Evolutionary conservation across 2,888 invertebrate species (phyloP).

Genomic region (Schizotus pectinicornis): DNA sequence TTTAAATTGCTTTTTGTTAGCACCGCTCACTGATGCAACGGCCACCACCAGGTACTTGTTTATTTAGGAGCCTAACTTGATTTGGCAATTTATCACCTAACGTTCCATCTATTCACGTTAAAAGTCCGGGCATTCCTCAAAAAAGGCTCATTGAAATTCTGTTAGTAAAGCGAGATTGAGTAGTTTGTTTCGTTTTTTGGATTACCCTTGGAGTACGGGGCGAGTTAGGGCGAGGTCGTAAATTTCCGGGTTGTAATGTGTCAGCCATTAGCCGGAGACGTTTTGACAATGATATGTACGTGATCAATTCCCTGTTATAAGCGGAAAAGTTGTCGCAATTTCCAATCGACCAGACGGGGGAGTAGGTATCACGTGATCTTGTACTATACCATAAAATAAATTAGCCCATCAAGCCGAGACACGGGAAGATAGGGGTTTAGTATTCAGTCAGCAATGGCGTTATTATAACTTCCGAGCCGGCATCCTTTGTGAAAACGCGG

Average conservation of each 20-base stretch:
- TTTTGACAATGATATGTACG: constrained; percentile 19
- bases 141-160: too few species aligned
- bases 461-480: constrained; percentile 16
- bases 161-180: too few species aligned
- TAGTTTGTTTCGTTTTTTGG: too few species aligned
- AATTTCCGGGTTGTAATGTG: constrained; percentile 15
- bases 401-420: constrained; percentile 12
- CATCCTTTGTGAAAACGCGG: constrained; percentile 19
- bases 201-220: too few species aligned
- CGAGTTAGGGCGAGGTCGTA: background rate
- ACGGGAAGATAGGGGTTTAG: constrained; percentile 12
- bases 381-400: constrained; percentile 7
- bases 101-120: too few species aligned
- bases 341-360: constrained; percentile 1
- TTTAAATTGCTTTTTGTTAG: too few species aligned
- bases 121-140: too few species aligned
- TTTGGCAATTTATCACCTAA: too few species aligned
- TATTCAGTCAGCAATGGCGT: constrained; percentile 16
- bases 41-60: too few species aligned
- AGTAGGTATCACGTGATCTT: background rate
- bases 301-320: constrained; percentile 21
- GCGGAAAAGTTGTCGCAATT: constrained; percentile 6
- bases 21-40: too few species aligned
- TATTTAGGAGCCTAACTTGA: too few species aligned
- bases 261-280: constrained; percentile 18